Conservation (phyloP, 2,888 invertebrate genomes). For the Eilema sororculum region DNA sequence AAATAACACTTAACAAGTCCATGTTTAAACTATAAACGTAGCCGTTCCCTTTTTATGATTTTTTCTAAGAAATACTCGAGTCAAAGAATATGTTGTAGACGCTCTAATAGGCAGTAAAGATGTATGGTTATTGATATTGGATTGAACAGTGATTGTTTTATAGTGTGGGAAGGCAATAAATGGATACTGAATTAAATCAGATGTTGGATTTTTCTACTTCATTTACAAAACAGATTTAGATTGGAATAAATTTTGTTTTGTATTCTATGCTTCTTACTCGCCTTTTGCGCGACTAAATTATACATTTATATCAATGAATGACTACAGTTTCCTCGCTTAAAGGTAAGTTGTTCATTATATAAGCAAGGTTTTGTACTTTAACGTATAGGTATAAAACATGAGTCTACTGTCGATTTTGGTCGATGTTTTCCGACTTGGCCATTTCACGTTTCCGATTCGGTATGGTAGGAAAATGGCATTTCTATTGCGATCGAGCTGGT, state of each 20-base stretch:
- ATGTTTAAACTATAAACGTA: constrained; percentile 37
- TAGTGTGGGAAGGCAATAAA: neutral
- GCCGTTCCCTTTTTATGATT: constrained; percentile 40
- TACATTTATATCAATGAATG: neutral
- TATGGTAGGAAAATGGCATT: too few species aligned
- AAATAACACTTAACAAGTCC: constrained; percentile 46
- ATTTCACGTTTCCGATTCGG: too few species aligned
- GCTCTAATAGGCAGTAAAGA: constrained; percentile 17
- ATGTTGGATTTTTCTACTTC: neutral
- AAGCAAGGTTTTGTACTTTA: too few species aligned
- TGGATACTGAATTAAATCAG: neutral
- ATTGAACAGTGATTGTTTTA: constrained; percentile 12
- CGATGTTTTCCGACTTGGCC: too few species aligned
- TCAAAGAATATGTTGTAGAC: constrained; percentile 32
- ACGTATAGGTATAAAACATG: too few species aligned
- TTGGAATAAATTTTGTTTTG: neutral
- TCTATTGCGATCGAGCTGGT: too few species aligned
- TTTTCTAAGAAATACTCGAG: constrained; percentile 33
- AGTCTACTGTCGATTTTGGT: too few species aligned
- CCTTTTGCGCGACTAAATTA: neutral
- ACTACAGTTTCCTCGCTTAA: neutral
- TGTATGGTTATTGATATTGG: neutral
- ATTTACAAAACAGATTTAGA: neutral
- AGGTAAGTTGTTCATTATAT: too few species aligned
- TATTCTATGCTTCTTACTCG: neutral